Evolutionary conservation across 2,797 vertebrate species (phyloP).

Genomic region (Aratinga solstitialis): DNA sequence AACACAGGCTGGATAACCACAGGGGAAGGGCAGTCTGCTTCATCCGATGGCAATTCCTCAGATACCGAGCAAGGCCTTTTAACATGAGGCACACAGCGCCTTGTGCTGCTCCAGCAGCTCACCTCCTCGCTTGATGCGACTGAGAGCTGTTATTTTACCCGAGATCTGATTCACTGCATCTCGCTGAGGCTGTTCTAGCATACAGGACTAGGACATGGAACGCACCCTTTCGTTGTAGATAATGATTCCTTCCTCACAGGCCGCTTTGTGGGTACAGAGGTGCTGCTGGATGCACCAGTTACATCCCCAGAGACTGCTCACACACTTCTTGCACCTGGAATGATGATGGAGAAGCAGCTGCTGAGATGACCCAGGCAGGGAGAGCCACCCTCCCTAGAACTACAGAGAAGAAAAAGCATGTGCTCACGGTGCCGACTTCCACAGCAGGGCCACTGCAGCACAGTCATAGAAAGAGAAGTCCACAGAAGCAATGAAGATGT

Average conservation of each 20-base stretch:
- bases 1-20: background rate
- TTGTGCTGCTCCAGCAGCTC: background rate
- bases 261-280: constrained; percentile 88
- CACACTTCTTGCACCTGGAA: constrained; percentile 90
- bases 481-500: constrained; percentile 81
- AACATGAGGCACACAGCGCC: background rate
- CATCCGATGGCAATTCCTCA: background rate
- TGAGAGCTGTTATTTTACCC: background rate
- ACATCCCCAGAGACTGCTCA: constrained; percentile 92
- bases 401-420: constrained; percentile 46
- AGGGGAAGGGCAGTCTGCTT: background rate
- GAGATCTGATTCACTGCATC: background rate
- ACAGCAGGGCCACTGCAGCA: constrained; percentile 85
- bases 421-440: constrained; percentile 90
- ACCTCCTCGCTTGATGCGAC: background rate
- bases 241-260: constrained; percentile 87
- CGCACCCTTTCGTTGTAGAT: constrained; percentile 91
- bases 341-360: background rate
- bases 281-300: constrained; percentile 97
- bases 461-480: constrained; percentile 95
- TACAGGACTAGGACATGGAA: background rate
- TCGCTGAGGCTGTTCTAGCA: background rate
- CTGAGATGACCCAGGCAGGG: background rate
- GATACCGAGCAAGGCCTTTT: background rate
- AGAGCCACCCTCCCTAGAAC: constrained; percentile 20